Evolutionary conservation across 1,140 invertebrate species (phyloP).

Genomic region (Diploscapter pachys): DNA sequence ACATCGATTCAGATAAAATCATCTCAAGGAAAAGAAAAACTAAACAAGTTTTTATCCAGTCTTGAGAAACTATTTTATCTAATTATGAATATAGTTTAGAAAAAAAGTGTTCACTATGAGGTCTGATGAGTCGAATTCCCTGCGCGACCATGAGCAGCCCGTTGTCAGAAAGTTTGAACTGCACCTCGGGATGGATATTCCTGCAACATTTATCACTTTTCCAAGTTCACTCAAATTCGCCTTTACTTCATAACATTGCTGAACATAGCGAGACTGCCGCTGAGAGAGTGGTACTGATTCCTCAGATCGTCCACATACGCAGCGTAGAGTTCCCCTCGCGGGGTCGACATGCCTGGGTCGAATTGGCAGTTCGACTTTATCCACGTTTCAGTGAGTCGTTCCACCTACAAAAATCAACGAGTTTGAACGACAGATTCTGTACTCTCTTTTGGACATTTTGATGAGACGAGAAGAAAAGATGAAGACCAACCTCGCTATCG

Average conservation of each 20-base stretch:
- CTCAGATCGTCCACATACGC: constrained; percentile 49
- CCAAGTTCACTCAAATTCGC: neutral
- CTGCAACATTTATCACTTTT: constrained; percentile 12
- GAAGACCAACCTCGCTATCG: constrained; percentile 6
- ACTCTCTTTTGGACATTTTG: neutral
- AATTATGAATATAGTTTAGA: neutral
- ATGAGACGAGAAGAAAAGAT: too few species aligned
- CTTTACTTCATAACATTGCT: constrained; percentile 37
- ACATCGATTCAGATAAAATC: too few species aligned
- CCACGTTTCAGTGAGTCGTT: constrained; percentile 40
- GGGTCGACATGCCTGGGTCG: constrained; percentile 8
- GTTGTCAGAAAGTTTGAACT: constrained; percentile 19
- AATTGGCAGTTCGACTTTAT: constrained; percentile 38
- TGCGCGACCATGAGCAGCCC: constrained; percentile 14
- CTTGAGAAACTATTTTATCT: neutral
- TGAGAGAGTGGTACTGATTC: constrained; percentile 34
- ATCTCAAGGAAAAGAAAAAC: too few species aligned
- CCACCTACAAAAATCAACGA: constrained; percentile 5
- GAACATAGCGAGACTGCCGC: constrained; percentile 35
- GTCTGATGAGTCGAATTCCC: constrained; percentile 25
- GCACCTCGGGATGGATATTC: constrained; percentile 20
- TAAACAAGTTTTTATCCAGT: too few species aligned
- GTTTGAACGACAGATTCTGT: constrained; percentile 1
- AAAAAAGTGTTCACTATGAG: constrained; percentile 9
- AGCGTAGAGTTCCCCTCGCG: constrained; percentile 41